Evolutionary conservation across 2,113 vertebrate genomes (phyloP), one percentile per base, ranked within the genome.

Genomic region (Thymallus thymallus): DNA sequence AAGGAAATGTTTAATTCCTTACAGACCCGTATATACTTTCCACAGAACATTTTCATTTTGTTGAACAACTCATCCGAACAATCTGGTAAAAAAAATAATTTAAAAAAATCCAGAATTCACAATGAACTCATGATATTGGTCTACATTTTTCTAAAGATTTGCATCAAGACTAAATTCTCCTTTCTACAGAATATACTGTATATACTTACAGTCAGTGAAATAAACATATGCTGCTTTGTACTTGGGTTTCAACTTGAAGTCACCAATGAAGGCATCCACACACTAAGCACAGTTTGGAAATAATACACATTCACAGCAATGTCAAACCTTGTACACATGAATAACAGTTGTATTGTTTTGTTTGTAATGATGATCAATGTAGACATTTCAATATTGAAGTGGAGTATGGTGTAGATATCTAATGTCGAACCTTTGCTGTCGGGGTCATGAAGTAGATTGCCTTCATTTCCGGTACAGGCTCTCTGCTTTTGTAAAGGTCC

Each of bases 361-460:
- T 51, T 18, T 51, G 48, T 51, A 51, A 51, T 51, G 14, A 51
- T 51, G 12, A 51, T 51, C n/a, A 71, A 23, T 3, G 35, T 0
- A 1, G 45, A 60, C 51, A 4, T 64, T 20, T 22, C 16, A 41
- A 66, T 20, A 45, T 1, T 67, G 32, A 35, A 26, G 55, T 58
- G 20, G 6, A 32, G 14, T 61, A n/a, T 51, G 32, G 12, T 30
- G 13, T 12, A 41, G 14, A 13, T 16, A 5, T 35, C 68, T 69
- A 48, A 55, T 35, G 66, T 29, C 79, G 91, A 78, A 98, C 97
- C 95, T 96, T 94, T 82, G 91, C 77, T 7, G 92, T 95, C 20
- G 97, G 96, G 76, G 95, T 91, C 84, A 99, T 97, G 81, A 99
- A 96, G 90, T 99, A 99, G 86, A 99, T 91, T 30, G 97, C 97